These are phyloP conservation scores for Sebastes glaucus DNA, from an alignment of 2,797 vertebrate genomes.

Conservation along the genomic window DNA sequence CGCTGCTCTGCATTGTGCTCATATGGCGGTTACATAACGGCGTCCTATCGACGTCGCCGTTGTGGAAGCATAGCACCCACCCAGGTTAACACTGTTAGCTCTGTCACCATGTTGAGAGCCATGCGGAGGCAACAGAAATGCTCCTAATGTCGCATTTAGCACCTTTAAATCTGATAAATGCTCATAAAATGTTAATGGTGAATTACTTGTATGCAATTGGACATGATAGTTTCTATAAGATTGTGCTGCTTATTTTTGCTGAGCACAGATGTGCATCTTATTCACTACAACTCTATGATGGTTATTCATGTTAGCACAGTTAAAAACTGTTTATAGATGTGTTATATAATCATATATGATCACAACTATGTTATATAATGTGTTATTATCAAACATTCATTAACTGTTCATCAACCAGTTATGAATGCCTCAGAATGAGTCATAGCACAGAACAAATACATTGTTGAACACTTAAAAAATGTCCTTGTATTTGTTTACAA, in stretches of 20 bases:
- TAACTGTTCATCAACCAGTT: background rate
- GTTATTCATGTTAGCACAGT: background rate
- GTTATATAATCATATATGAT: background rate
- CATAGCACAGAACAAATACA: background rate
- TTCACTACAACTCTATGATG: background rate
- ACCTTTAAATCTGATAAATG: background rate
- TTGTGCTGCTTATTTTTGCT: background rate
- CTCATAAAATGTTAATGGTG: background rate
- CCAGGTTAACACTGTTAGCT: too few species aligned
- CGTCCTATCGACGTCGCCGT: too few species aligned
- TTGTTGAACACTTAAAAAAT: background rate
- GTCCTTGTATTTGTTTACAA: constrained; percentile 4
- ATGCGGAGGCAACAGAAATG: too few species aligned
- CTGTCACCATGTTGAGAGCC: too few species aligned
- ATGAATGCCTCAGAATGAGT: background rate
- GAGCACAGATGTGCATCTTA: background rate
- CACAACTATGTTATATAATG: background rate
- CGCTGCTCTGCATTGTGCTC: too few species aligned
- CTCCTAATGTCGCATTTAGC: too few species aligned
- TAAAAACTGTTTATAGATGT: background rate
- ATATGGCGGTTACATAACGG: too few species aligned
- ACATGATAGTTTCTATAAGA: background rate
- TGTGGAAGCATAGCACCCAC: too few species aligned
- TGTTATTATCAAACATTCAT: background rate
- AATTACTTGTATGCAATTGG: background rate